Conservation (phyloP, 2,888 invertebrate species). For the Hartigia nigra region DNA sequence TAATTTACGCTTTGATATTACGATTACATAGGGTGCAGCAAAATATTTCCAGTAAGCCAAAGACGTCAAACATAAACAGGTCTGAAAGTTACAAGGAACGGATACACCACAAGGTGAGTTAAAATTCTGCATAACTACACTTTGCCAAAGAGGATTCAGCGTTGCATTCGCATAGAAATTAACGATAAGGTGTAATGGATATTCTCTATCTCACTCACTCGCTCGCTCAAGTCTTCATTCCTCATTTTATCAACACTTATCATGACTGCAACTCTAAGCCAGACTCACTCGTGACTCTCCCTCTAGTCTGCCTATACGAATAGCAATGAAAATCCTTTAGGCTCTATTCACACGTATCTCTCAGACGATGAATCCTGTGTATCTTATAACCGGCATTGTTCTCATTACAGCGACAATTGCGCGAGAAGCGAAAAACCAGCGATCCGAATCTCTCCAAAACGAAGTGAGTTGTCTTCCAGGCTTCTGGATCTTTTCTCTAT, state of each 20-base stretch:
- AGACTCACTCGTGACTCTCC: neutral
- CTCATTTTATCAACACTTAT: neutral
- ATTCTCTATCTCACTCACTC: neutral
- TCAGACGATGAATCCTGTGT: neutral
- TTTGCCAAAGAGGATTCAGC: neutral
- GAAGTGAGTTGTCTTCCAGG: slow-evolving; percentile 68
- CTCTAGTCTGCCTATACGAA: neutral
- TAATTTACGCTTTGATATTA: slow-evolving; percentile 39
- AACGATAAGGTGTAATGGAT: neutral
- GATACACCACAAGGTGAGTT: slow-evolving; percentile 68
- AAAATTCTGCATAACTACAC: neutral
- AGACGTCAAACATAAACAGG: slow-evolving; percentile 70
- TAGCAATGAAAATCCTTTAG: neutral
- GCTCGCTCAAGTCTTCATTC: neutral
- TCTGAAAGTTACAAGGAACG: slow-evolving; percentile 81
- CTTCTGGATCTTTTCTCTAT: slow-evolving; percentile 14
- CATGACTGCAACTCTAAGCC: neutral
- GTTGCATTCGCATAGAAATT: neutral
- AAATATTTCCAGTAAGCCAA: slow-evolving; percentile 66
- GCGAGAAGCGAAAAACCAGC: slow-evolving; percentile 81
- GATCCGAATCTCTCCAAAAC: slow-evolving; percentile 83
- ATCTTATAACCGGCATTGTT: neutral
- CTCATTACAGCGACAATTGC: slow-evolving; percentile 72
- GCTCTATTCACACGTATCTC: neutral
- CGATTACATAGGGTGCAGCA: slow-evolving; percentile 59